Base-by-base conservation (phyloP, 2,888 invertebrate genomes). In the Exocentrus adspersus region DNA sequence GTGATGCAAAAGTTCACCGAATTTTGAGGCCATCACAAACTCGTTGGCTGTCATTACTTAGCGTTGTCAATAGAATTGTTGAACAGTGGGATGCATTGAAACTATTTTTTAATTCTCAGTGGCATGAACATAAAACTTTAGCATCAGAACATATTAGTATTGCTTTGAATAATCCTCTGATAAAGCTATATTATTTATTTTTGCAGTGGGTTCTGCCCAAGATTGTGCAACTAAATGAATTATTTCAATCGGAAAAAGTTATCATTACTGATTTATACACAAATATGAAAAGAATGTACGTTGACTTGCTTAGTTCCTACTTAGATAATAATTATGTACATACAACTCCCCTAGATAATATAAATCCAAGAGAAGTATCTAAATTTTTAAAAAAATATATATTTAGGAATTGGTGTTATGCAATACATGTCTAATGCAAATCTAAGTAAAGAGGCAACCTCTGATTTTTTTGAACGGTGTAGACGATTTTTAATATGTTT, bases 11-110 rank as follows among this genome's bases (percentile, higher is more conserved):
- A 17, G 32, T 21, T 9, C 65, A 65, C 24, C 41, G 60, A 43
- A 57, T 65, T 2, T 20, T 67, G 3, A 16, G 28, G 9, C 65
- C 67, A 30, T n/a, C 67, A 1, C 67, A 67, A 56, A 67, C 67
- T 2, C 24, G 67, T 14, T 65, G 64, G 66, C 48, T 69, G 1
- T 61, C 68, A 9, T n/a, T 76, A n/a, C 66, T 75, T 5, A 3
- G 7, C 2, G 41, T 37, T 12, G 41, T 37, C 4, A 37, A 2
- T 12, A 37, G 41, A 9, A 5, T 37, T 2, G 10, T 37, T 2
- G 41, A 37, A 14, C 41, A 37, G 9, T 37, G 41, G 41, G 4
- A 2, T 7, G 16, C 42, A 3, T 9, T 42, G 2, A 3, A 4
- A 4, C 9, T 42, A 10, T 42, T 7, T 42, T 42, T 42, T 17